These are phyloP conservation scores for Bradypodion pumilum DNA, from an alignment of 2,797 vertebrate species.

Conservation along the genomic window DNA sequence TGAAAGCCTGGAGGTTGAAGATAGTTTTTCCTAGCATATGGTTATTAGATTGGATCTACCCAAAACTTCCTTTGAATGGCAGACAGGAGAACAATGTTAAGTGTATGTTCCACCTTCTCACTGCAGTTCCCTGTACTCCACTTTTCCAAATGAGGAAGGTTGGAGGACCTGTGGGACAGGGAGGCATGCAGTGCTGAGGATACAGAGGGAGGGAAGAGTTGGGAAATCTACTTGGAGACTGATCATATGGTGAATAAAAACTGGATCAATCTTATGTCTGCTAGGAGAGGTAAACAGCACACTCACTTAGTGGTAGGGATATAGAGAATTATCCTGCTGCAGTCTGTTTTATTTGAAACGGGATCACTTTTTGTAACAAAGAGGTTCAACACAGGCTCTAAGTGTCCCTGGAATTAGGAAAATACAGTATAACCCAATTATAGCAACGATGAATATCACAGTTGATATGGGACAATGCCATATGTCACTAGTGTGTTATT, in stretches of 20 bases:
- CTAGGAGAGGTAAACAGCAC: neutral
- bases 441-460: slow-evolving; percentile 4
- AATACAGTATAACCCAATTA: slow-evolving; percentile 20
- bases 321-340: neutral
- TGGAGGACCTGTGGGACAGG: neutral
- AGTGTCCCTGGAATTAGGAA: slow-evolving; percentile 12
- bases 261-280: neutral
- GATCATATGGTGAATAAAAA: neutral
- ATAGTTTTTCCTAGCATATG: neutral
- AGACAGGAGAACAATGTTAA: neutral
- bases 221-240: neutral
- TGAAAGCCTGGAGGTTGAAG: neutral
- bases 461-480: neutral
- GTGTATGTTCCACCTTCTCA: neutral
- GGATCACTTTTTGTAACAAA: neutral
- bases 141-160: neutral
- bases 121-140: neutral
- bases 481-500: neutral
- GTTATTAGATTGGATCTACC: neutral
- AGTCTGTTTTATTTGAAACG: neutral
- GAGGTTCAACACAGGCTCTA: neutral
- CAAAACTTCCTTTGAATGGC: neutral
- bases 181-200: neutral
- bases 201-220: neutral
- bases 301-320: neutral